These are phyloP conservation scores for Barbus barbus DNA, from an alignment of 2,113 vertebrate species.

Conservation along the genomic window DNA sequence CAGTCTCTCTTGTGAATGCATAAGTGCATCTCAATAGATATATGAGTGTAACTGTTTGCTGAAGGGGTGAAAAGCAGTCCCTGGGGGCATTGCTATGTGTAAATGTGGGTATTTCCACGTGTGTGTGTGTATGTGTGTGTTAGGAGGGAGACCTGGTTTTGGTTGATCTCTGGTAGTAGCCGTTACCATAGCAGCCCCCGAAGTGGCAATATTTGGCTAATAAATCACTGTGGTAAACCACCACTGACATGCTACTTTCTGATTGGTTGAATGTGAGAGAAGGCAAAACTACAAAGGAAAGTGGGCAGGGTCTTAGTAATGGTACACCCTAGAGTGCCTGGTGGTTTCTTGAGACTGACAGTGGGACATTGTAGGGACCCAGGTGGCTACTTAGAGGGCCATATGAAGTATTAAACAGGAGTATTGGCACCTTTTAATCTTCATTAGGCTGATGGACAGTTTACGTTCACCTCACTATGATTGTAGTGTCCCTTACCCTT, in stretches of 20 bases:
- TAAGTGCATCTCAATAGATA: constrained; percentile 15
- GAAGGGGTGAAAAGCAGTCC: constrained; percentile 52
- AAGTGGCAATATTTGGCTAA: constrained; percentile 70
- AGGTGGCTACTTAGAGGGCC: constrained; percentile 69
- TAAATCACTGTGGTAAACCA: constrained; percentile 71
- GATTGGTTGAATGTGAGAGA: constrained; percentile 49
- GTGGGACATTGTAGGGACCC: constrained; percentile 60
- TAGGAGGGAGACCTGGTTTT: constrained; percentile 41
- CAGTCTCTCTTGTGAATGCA: constrained; percentile 21
- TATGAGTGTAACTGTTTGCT: constrained; percentile 57
- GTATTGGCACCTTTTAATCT: constrained; percentile 65
- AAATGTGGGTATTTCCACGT: constrained; percentile 27
- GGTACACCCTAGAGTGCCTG: constrained; percentile 45
- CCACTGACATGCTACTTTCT: constrained; percentile 59
- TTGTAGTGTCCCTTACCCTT: constrained; percentile 44
- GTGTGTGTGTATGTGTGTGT: constrained; percentile 13
- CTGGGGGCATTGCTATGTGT: constrained; percentile 45
- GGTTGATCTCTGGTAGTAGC: constrained; percentile 63
- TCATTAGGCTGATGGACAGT: constrained; percentile 47
- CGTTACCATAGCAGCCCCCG: constrained; percentile 64
- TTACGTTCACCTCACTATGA: constrained; percentile 60
- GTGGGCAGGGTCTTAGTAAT: constrained; percentile 13
- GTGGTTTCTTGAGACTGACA: constrained; percentile 17
- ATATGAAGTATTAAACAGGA: constrained; percentile 63
- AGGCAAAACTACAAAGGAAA: constrained; percentile 22